Evolutionary conservation across 2,888 invertebrate genomes (phyloP).

Genomic region (Coenonympha glycerion): DNA sequence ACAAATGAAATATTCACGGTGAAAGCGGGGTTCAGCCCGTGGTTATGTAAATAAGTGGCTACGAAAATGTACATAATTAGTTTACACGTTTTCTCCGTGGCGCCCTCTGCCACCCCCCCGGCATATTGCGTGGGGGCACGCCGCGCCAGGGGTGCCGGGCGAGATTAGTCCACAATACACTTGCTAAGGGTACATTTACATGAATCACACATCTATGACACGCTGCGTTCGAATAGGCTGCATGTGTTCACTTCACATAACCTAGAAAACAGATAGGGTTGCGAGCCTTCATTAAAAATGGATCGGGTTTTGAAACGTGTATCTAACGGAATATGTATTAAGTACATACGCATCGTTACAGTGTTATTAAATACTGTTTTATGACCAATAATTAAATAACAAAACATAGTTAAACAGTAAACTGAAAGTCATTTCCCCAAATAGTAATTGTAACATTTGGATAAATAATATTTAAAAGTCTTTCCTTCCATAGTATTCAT

Average conservation of each 20-base stretch:
- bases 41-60: conserved; percentile 76
- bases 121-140: conserved; percentile 50
- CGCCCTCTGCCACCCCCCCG: conserved; percentile 50
- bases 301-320: conserved; percentile 15
- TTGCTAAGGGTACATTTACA: conserved; percentile 71
- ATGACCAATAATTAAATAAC: conserved; percentile 3
- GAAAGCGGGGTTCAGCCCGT: conserved; percentile 71
- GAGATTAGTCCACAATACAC: conserved; percentile 66
- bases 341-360: background rate
- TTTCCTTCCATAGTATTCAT: too few species aligned
- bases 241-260: conserved; percentile 68
- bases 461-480: background rate
- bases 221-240: conserved; percentile 56
- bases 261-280: conserved; percentile 60
- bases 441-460: background rate
- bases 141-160: conserved; percentile 36
- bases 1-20: conserved; percentile 76
- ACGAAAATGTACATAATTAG: conserved; percentile 77
- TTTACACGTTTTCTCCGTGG: conserved; percentile 72
- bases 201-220: conserved; percentile 70
- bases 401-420: background rate
- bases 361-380: conserved; percentile 2
- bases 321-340: background rate
- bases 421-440: background rate
- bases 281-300: conserved; percentile 46